Conservation (phyloP, 2,888 invertebrate species). For the Blastobasis adustella region DNA sequence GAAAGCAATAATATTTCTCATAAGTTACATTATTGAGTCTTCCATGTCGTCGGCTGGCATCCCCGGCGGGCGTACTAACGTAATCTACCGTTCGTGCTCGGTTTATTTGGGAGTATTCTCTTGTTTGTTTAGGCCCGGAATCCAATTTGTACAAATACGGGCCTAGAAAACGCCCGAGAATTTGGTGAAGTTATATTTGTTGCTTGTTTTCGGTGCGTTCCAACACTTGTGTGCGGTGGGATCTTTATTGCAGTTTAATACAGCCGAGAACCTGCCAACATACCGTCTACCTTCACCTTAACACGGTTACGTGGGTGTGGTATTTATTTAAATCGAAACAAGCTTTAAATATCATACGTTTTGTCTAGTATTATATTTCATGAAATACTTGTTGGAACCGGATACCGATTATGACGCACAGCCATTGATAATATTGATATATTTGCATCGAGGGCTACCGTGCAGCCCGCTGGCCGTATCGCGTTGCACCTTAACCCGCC, state of each 20-base stretch:
- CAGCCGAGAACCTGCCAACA: no score
- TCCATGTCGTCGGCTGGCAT: not conserved
- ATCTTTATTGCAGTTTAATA: no score
- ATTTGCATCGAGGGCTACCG: no score
- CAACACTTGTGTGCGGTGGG: no score
- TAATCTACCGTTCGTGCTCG: slow-evolving; percentile 6
- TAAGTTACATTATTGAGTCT: not conserved
- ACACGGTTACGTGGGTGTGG: not conserved
- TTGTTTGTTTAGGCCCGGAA: slow-evolving; percentile 15
- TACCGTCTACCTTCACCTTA: no score
- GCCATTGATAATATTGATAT: no score
- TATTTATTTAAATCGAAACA: not conserved
- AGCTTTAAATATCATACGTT: not conserved
- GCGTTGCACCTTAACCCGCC: not conserved
- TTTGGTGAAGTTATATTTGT: not conserved
- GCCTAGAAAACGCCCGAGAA: not conserved
- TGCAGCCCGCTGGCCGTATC: no score
- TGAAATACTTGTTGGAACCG: no score
- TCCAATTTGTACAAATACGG: slow-evolving; percentile 11
- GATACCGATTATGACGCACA: no score
- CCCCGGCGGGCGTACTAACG: not conserved
- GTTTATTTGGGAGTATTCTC: slow-evolving; percentile 6
- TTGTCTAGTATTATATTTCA: no score
- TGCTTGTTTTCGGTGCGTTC: not conserved
- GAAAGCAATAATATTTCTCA: no score